A percentile compares a stretch with the other conserved stretches of the same genome.
Evolutionary conservation across 2,888 invertebrate genomes (phyloP).

Genomic region (Diloba caeruleocephala): DNA sequence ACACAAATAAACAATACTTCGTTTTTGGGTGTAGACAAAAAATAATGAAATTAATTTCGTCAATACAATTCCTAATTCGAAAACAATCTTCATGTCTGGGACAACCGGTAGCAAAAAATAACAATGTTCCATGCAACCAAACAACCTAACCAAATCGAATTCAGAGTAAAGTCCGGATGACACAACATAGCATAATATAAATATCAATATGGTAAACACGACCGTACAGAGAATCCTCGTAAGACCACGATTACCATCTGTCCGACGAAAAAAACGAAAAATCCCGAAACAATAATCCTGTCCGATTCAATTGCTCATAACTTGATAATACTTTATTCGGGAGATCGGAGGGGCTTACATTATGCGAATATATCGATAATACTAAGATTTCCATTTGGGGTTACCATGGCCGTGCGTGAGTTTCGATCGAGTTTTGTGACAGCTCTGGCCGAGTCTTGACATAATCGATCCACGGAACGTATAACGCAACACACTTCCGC

Average conservation of each 20-base stretch:
- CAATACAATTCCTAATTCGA: no score
- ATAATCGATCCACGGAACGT: no score
- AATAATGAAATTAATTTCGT: no score
- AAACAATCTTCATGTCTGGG: neutral
- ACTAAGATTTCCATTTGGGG: slow-evolving; percentile 31
- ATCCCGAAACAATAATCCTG: slow-evolving; percentile 55
- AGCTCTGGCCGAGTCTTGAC: no score
- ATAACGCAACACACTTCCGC: no score
- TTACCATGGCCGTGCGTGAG: slow-evolving; percentile 25
- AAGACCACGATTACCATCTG: slow-evolving; percentile 57
- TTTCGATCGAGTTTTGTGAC: slow-evolving; percentile 17
- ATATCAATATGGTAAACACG: slow-evolving; percentile 56
- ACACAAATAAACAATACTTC: no score
- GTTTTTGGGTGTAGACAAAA: no score
- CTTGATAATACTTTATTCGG: slow-evolving; percentile 58
- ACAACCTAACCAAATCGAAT: slow-evolving; percentile 9
- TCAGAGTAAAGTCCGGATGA: slow-evolving; percentile 17
- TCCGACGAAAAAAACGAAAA: slow-evolving; percentile 30
- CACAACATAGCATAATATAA: slow-evolving; percentile 48
- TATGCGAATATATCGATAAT: slow-evolving; percentile 50
- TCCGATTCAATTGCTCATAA: slow-evolving; percentile 60
- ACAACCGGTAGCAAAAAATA: neutral
- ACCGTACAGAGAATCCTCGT: slow-evolving; percentile 30
- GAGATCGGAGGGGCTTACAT: slow-evolving; percentile 44
- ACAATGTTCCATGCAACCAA: neutral